Evolutionary conservation across 2,888 invertebrate species (phyloP).

Genomic region (Trilocha varians): DNA sequence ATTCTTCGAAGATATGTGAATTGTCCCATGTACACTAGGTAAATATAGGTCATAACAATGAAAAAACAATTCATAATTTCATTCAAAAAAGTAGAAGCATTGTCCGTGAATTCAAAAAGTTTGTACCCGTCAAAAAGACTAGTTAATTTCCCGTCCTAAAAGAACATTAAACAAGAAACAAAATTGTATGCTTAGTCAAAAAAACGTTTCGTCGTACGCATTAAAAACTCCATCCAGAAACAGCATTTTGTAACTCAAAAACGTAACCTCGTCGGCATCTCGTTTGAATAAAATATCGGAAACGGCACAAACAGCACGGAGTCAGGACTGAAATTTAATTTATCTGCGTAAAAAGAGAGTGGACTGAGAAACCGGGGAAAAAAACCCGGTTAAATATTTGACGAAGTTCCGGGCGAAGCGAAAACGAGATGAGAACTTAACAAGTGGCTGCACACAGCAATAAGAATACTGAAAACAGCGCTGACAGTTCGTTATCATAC

Average conservation of each 20-base stretch:
- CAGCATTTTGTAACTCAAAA: neutral
- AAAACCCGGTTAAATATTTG: conserved; percentile 1
- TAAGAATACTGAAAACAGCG: too few species aligned
- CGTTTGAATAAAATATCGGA: neutral
- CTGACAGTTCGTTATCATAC: too few species aligned
- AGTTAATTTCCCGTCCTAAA: neutral
- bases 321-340: neutral
- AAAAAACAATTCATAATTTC: too few species aligned
- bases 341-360: neutral
- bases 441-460: neutral
- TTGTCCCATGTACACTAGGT: too few species aligned
- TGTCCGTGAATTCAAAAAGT: too few species aligned
- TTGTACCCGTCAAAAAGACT: too few species aligned
- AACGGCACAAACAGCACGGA: neutral
- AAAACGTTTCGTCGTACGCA: neutral
- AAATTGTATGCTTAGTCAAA: neutral
- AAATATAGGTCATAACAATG: too few species aligned
- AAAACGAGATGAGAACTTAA: neutral
- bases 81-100: too few species aligned
- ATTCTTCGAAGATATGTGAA: too few species aligned
- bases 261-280: neutral
- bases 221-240: neutral
- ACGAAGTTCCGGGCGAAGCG: neutral
- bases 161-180: neutral
- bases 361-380: neutral